Conservation (phyloP, 1,140 invertebrate species). For the Brachionus manjavacas region DNA sequence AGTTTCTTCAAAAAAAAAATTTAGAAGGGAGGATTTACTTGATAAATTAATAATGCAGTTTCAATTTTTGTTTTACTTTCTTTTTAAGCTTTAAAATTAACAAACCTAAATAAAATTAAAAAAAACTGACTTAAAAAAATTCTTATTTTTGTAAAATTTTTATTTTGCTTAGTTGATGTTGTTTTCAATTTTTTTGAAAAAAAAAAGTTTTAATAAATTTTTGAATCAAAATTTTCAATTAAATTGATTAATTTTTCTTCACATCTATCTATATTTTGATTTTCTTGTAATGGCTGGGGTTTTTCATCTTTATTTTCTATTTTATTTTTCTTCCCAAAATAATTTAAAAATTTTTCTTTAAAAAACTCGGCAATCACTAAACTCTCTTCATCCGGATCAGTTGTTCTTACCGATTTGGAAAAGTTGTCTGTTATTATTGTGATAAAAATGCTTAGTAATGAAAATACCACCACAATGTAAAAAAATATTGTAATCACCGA, state of each 20-base stretch:
- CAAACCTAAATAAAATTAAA: no score
- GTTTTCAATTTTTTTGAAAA: neutral
- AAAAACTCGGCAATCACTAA: neutral
- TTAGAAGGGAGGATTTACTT: no score
- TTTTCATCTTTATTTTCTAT: neutral
- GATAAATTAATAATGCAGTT: no score
- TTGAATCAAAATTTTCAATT: neutral
- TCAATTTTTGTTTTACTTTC: no score
- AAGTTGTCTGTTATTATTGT: slow-evolving; percentile 9
- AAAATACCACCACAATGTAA: neutral
- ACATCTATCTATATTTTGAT: neutral
- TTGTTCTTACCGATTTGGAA: neutral
- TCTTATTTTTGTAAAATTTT: neutral
- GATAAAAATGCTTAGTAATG: neutral
- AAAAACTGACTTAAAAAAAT: no score
- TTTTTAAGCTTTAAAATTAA: no score
- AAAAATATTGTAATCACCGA: neutral
- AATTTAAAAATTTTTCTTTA: neutral
- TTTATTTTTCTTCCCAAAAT: neutral
- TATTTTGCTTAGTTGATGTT: neutral
- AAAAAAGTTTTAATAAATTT: neutral
- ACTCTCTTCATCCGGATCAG: neutral
- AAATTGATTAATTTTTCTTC: neutral
- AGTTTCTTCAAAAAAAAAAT: no score
- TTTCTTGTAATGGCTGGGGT: neutral